Evolutionary conservation across 2,888 invertebrate genomes (phyloP).

Genomic region (Lepeophtheirus nordmannii): DNA sequence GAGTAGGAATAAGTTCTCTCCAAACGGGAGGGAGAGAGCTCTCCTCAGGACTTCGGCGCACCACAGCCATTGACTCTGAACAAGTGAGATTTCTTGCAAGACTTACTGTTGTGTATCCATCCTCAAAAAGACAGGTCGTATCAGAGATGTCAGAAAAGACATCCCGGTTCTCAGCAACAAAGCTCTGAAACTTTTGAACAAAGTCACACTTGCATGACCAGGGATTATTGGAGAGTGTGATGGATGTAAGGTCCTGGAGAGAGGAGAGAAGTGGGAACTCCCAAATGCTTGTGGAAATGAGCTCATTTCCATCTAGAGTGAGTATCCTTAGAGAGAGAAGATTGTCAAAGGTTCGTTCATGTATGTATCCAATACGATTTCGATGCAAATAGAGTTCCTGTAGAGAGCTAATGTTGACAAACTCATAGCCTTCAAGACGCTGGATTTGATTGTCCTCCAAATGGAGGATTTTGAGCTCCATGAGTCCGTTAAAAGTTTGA

Average conservation of each 20-base stretch:
- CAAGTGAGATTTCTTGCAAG: conserved; percentile 5
- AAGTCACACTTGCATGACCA: conserved; percentile 24
- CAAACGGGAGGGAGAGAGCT: neutral
- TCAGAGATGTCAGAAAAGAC: conserved; percentile 39
- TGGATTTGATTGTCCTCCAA: conserved; percentile 50
- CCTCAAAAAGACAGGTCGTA: conserved; percentile 52
- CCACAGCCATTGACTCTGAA: conserved; percentile 17
- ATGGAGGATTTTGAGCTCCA: conserved; percentile 47
- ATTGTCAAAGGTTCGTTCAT: conserved; percentile 53
- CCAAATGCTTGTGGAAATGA: conserved; percentile 55
- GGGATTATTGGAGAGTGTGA: conserved; percentile 9
- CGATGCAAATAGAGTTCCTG: conserved; percentile 53
- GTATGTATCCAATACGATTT: conserved; percentile 52
- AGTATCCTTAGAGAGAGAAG: conserved; percentile 50
- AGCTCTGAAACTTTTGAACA: conserved; percentile 23
- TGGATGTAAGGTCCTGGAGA: conserved; percentile 22
- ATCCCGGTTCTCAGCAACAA: neutral
- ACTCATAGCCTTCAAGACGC: conserved; percentile 61
- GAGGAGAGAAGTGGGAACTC: conserved; percentile 42
- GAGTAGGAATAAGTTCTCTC: neutral
- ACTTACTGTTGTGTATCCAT: conserved; percentile 29
- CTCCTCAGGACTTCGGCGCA: conserved; percentile 4
- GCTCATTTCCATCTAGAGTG: conserved; percentile 53
- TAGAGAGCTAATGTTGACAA: conserved; percentile 61
- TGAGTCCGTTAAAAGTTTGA: conserved; percentile 74